Evolutionary conservation across 1,140 invertebrate species (phyloP), one percentile per base, ranked within the genome.

Genomic region (Maconellicoccus hirsutus): DNA sequence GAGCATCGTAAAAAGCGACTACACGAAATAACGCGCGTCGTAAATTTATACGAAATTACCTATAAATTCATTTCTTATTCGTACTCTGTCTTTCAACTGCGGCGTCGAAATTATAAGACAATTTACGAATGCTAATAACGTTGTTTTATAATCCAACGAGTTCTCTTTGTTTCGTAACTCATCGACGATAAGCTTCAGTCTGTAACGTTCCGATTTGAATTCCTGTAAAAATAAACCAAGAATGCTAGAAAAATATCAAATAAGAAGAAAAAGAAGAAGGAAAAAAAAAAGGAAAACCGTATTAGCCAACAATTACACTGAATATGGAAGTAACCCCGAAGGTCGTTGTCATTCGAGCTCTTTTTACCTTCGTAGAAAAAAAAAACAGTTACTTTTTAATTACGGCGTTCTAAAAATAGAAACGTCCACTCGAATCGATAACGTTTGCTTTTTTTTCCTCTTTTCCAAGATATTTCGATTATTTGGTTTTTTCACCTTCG

Each of bases 31-130:
- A 3, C 29, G 29, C 29, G 3, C 29, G 29, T 6, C 3, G 71
- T 33, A 59, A 19, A 70, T 23, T 23, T 10, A n/a, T n/a, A n/a
- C n/a, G n/a, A 71, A 76, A 83, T 85, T 79, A 96, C 93, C 94
- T 77, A 96, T 92, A 79, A 96, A 96, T 81, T 97, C 94, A 78
- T 95, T 96, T 75, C 95, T 84, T 73, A 97, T 87, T 73, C 90
- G 82, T 71, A 92, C 88, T 73, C 94, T 83, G 75, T 96, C 93
- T 72, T 91, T 88, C 61, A 95, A 83, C 19, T 88, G 84, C 16
- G 90, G 86, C 10, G 91, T 92, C n/a, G 92, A 92, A 76, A 96
- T 92, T 77, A 98, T 91, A 77, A 97, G 86, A 79, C 93, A 96
- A 83, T 98, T 98, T 80, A 97, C 89, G 81, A 97, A 96, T 52